phyloP scores from a whole-genome alignment of 2,888 invertebrate genomes.

The Oegoconia quadripuncta region DNA sequence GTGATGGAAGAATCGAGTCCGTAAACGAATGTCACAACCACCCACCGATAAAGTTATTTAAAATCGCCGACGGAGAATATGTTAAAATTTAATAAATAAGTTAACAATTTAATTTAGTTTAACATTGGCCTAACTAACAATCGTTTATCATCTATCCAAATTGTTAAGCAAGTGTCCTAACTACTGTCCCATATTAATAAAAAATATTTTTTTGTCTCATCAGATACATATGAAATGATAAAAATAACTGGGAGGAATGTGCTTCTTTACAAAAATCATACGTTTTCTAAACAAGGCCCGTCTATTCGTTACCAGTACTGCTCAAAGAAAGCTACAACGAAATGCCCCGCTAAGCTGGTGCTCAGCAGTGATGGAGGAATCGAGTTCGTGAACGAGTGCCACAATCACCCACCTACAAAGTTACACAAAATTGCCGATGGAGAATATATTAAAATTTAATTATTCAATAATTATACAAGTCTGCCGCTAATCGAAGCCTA shows the following conservation, averaged over 20 bases:
- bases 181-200: too few relatives aligned
- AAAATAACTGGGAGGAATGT: slow-evolving; percentile 4
- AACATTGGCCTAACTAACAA: too few relatives aligned
- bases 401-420: slow-evolving; percentile 21
- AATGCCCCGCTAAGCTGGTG: slow-evolving; percentile 12
- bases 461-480: neutral
- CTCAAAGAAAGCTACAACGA: slow-evolving; percentile 8
- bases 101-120: too few relatives aligned
- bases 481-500: too few relatives aligned
- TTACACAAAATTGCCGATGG: slow-evolving; percentile 10
- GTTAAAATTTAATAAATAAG: slow-evolving; percentile 15
- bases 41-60: slow-evolving; percentile 24
- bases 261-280: slow-evolving; percentile 10
- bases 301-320: slow-evolving; percentile 16
- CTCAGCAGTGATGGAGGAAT: slow-evolving; percentile 11
- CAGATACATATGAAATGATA: slow-evolving; percentile 7
- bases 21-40: slow-evolving; percentile 18
- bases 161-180: too few relatives aligned
- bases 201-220: neutral
- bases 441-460: neutral
- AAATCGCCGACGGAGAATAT: slow-evolving; percentile 1
- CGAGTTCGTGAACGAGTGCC: slow-evolving; percentile 9
- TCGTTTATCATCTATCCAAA: too few relatives aligned
- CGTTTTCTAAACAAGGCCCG: slow-evolving; percentile 14
- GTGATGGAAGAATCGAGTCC: slow-evolving; percentile 1